These are phyloP conservation scores for Melanchra persicariae DNA, from an alignment of 2,888 invertebrate species.

Conservation along the genomic window DNA sequence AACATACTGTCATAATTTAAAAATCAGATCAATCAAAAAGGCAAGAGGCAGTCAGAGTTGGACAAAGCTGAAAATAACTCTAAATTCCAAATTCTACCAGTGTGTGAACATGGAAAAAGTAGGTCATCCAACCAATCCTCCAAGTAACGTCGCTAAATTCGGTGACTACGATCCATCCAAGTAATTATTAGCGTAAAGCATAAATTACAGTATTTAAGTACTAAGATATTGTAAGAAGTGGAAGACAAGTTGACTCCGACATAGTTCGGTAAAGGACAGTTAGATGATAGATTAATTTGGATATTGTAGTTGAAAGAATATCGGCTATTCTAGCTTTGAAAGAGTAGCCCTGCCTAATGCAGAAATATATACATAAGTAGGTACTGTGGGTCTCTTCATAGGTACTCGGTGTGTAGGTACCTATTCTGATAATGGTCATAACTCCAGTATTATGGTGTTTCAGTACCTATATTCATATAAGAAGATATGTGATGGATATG, in stretches of 20 bases:
- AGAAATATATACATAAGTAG: no score
- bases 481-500: no score
- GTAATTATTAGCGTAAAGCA: slow-evolving; percentile 65
- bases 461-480: no score
- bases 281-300: no score
- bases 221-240: neutral
- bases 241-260: neutral
- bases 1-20: neutral
- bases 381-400: no score
- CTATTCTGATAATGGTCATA: no score
- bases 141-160: slow-evolving; percentile 83
- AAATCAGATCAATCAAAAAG: neutral
- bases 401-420: no score
- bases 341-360: neutral
- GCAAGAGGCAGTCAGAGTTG: neutral
- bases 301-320: neutral
- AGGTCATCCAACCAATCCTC: slow-evolving; percentile 75
- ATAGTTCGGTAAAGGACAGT: neutral
- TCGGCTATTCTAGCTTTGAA: neutral
- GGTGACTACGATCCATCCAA: slow-evolving; percentile 80
- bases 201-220: neutral
- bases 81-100: slow-evolving; percentile 15
- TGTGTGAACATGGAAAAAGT: slow-evolving; percentile 62
- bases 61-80: neutral
- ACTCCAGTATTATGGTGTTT: no score